These are phyloP conservation scores for Cetoscarus ocellatus DNA, from an alignment of 2,797 vertebrate species.

Conservation along the genomic window DNA sequence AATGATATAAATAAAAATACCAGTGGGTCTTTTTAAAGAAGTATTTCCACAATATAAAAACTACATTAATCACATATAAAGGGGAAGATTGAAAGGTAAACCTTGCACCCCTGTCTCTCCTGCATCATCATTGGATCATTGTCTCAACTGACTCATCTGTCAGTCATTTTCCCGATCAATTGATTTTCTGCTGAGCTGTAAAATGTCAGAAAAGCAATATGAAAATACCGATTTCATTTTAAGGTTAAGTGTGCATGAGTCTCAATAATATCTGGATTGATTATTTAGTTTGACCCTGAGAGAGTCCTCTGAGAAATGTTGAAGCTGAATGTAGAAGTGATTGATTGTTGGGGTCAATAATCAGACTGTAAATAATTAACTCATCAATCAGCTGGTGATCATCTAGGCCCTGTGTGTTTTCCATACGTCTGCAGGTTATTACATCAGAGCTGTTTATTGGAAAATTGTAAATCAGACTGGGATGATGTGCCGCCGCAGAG, in stretches of 20 bases:
- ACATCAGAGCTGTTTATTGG: constrained; percentile 1
- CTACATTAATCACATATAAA: too few relatives aligned
- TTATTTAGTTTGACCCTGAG: neutral
- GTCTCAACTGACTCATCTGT: neutral
- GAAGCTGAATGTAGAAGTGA: neutral
- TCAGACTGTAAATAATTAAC: neutral
- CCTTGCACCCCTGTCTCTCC: neutral
- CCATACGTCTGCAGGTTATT: neutral
- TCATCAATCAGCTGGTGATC: neutral
- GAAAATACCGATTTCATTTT: neutral
- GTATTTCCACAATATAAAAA: too few relatives aligned
- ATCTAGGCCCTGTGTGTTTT: neutral
- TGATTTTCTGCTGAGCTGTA: neutral
- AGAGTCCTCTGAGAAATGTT: neutral
- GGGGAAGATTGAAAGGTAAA: neutral
- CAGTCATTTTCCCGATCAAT: neutral
- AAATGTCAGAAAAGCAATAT: neutral
- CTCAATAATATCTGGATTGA: neutral
- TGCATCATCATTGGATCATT: neutral
- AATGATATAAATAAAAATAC: too few relatives aligned
- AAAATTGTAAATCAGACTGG: constrained; percentile 6
- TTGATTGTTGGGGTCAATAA: too few relatives aligned
- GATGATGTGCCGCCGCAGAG: neutral
- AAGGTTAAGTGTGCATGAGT: neutral
- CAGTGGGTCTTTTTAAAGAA: too few relatives aligned